Evolutionary conservation across 2,113 vertebrate genomes (phyloP).

Genomic region (Rhipidura dahli): DNA sequence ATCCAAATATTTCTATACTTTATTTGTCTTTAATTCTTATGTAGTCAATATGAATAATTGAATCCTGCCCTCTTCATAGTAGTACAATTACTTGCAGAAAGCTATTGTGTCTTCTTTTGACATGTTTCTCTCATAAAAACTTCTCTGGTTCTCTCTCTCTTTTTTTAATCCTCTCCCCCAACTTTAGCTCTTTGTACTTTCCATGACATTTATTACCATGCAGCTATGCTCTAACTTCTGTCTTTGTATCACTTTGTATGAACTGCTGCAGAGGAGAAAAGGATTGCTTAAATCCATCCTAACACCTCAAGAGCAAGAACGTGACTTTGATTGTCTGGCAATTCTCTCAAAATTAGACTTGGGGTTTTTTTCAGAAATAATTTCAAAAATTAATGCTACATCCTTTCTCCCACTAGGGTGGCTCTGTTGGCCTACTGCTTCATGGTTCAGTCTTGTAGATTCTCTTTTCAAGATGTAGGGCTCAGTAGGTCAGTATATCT

Average conservation of each 20-base stretch:
- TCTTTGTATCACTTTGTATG: neutral
- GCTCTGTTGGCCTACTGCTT: neutral
- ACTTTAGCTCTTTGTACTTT: neutral
- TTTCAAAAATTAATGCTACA: conserved; percentile 1
- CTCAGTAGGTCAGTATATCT: neutral
- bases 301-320: neutral
- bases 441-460: neutral
- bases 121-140: neutral
- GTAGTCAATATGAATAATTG: neutral
- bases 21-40: neutral
- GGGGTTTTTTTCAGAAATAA: neutral
- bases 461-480: neutral
- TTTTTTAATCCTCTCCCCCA: accelerated
- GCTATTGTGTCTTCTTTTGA: neutral
- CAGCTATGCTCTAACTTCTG: neutral
- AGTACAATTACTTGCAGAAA: neutral
- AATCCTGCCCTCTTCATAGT: neutral
- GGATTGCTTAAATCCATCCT: neutral
- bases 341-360: neutral
- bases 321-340: neutral
- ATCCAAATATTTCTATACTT: neutral
- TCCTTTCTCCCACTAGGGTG: neutral
- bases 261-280: neutral
- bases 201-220: neutral
- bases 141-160: neutral